Evolutionary conservation across 2,888 invertebrate genomes (phyloP).

Genomic region (Acholoe squamosa): DNA sequence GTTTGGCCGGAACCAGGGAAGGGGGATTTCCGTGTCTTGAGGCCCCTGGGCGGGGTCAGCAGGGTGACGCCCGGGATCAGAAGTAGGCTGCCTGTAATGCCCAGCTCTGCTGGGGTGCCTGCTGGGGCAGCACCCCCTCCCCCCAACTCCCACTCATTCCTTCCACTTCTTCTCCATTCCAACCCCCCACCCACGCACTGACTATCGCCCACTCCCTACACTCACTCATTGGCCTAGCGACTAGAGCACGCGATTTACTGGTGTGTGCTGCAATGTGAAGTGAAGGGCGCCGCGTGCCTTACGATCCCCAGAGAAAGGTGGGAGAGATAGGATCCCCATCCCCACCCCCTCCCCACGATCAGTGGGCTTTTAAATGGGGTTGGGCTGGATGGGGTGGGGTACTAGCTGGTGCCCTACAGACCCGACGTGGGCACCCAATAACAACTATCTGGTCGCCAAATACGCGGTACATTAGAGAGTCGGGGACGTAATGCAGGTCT

Average conservation of each 20-base stretch:
- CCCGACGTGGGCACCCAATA: conserved; percentile 22
- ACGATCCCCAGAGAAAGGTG: not conserved
- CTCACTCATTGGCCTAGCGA: conserved; percentile 30
- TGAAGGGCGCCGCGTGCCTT: conserved; percentile 43
- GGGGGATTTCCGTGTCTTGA: conserved; percentile 47
- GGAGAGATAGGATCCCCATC: not conserved
- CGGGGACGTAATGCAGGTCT: not conserved
- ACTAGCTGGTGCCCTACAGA: not conserved
- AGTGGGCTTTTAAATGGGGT: not conserved
- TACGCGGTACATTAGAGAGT: conserved; percentile 18
- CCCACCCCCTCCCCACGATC: not conserved
- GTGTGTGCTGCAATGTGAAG: conserved; percentile 48
- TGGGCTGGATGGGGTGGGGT: not conserved
- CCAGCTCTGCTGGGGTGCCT: not conserved
- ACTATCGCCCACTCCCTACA: not conserved
- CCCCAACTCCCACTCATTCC: not conserved
- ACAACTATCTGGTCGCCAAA: conserved; percentile 55
- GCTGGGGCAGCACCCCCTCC: not conserved
- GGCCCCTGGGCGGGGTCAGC: conserved; percentile 60
- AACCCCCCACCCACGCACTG: not conserved
- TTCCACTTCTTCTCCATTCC: not conserved
- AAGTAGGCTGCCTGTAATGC: conserved; percentile 42
- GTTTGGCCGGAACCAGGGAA: conserved; percentile 51
- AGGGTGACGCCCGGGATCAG: conserved; percentile 52
- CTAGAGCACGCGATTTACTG: conserved; percentile 50